Conservation (phyloP, 2,113 vertebrate genomes). For the Dendrocopos noguchii region DNA sequence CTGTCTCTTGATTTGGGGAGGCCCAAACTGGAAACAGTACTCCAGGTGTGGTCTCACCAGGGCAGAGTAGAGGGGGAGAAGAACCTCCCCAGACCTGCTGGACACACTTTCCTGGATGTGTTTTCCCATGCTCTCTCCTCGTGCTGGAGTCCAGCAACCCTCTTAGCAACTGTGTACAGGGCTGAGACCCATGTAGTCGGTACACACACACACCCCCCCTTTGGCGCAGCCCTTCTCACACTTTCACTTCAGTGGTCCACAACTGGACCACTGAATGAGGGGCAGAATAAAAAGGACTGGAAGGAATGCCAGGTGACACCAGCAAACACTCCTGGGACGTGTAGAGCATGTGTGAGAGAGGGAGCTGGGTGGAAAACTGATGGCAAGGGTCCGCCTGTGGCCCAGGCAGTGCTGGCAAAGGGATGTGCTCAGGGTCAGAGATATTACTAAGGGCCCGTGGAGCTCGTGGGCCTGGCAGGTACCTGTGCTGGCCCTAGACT, state of each 20-base stretch:
- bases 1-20: too few species aligned
- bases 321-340: neutral
- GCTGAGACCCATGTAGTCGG: fast-evolving
- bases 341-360: neutral
- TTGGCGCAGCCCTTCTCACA: neutral
- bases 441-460: too few species aligned
- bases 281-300: neutral
- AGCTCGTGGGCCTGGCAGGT: neutral
- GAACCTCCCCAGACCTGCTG: too few species aligned
- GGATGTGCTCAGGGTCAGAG: neutral
- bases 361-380: neutral
- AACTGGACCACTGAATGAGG: neutral
- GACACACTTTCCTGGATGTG: fast-evolving
- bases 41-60: too few species aligned
- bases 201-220: too few species aligned
- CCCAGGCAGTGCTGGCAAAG: neutral
- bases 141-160: neutral
- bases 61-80: too few species aligned
- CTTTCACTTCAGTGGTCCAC: neutral
- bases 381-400: neutral
- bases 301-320: neutral
- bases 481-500: fast-evolving
- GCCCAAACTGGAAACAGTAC: too few species aligned
- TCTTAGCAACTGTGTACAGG: fast-evolving
- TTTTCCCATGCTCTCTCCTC: neutral